Percentiles rank a stretch among this genome's conserved stretches.
phyloP scores from a whole-genome alignment of 2,113 vertebrate genomes.

The Campylomormyrus numenius region DNA sequence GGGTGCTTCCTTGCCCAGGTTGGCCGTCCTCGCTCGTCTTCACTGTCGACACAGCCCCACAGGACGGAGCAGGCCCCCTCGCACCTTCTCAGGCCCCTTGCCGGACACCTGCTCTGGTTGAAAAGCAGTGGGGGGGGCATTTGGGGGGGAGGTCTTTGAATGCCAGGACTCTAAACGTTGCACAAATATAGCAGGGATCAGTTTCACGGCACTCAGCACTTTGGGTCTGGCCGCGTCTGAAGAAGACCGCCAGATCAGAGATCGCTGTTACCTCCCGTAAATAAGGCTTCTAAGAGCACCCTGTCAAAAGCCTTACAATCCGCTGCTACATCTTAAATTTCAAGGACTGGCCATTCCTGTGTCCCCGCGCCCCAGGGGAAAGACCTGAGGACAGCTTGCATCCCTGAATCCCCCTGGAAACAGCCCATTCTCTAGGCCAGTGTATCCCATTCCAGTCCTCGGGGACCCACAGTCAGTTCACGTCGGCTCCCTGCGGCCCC shows the following conservation, averaged over 20 bases:
- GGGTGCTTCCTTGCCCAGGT: background rate
- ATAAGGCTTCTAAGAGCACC: constrained; percentile 10
- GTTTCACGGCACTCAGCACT: background rate
- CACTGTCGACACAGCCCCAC: background rate
- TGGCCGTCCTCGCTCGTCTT: background rate
- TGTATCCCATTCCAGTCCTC: background rate
- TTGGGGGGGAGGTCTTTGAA: background rate
- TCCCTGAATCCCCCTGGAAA: background rate
- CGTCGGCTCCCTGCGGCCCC: background rate
- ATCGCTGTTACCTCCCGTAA: background rate
- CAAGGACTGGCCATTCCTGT: constrained; percentile 19
- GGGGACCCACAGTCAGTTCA: background rate
- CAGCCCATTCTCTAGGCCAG: background rate
- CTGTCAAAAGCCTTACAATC: background rate
- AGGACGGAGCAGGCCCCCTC: background rate
- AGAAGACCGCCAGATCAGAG: constrained; percentile 18
- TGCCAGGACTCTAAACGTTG: background rate
- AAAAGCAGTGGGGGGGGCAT: background rate
- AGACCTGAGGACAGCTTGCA: background rate
- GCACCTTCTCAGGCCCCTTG: background rate
- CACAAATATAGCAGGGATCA: constrained; percentile 19
- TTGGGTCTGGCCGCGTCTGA: background rate
- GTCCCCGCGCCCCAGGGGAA: background rate
- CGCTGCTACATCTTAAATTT: constrained; percentile 6
- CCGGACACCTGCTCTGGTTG: constrained; percentile 13